phyloP scores from a whole-genome alignment of 92 coral and sea anemone species.

The Porites lobata region DNA sequence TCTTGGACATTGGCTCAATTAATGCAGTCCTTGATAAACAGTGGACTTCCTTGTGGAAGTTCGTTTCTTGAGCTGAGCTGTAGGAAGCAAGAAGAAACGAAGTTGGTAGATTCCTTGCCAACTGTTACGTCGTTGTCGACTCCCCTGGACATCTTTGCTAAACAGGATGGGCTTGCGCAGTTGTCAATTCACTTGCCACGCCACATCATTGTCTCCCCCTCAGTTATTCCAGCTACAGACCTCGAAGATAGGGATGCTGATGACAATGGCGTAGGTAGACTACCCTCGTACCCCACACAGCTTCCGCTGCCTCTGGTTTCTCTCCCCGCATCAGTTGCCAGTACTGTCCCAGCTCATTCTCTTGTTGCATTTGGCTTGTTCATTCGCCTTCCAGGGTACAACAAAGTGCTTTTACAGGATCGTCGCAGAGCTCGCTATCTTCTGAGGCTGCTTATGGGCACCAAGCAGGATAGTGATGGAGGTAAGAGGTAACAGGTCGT shows the following conservation, averaged over 20 bases:
- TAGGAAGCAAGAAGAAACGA: slow-evolving; percentile 44
- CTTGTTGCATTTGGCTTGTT: slow-evolving; percentile 97
- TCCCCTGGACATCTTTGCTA: slow-evolving; percentile 86
- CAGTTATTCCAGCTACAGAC: slow-evolving; percentile 35
- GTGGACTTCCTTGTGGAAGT: slow-evolving; percentile 81
- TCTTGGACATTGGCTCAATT: slow-evolving; percentile 75
- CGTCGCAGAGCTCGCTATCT: slow-evolving; percentile 89
- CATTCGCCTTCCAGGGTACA: slow-evolving; percentile 94
- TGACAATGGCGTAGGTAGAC: background rate
- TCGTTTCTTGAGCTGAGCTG: slow-evolving; percentile 73
- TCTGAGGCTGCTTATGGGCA: slow-evolving; percentile 93
- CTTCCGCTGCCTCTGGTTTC: slow-evolving; percentile 81
- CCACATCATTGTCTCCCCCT: slow-evolving; percentile 50
- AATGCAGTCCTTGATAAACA: slow-evolving; percentile 67
- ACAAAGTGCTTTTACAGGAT: slow-evolving; percentile 85
- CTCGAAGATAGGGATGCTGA: background rate
- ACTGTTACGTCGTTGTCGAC: slow-evolving; percentile 65
- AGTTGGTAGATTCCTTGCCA: background rate
- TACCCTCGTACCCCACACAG: slow-evolving; percentile 65
- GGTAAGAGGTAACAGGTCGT: slow-evolving; percentile 54
- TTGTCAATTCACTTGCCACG: slow-evolving; percentile 85
- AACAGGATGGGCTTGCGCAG: slow-evolving; percentile 88
- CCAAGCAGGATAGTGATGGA: slow-evolving; percentile 96
- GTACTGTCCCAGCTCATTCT: slow-evolving; percentile 95
- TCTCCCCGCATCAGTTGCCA: slow-evolving; percentile 85